phyloP scores from a whole-genome alignment of 1,140 invertebrate species.

The Cydia strobilella region DNA sequence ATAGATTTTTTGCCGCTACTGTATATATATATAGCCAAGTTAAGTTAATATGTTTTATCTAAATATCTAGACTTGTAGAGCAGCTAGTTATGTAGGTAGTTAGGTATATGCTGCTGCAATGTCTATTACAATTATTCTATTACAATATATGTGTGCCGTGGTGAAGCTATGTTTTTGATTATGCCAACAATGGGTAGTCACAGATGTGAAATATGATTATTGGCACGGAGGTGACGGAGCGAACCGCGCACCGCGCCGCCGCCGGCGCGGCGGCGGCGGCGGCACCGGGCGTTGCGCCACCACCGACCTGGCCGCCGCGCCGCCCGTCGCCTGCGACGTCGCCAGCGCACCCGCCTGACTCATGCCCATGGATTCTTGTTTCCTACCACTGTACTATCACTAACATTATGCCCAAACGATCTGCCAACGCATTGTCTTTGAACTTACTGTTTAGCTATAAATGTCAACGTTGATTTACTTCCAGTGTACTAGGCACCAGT shows the following conservation, averaged over 20 bases:
- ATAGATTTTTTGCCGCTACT: too few relatives aligned
- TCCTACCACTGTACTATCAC: conserved; percentile 60
- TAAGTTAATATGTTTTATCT: too few relatives aligned
- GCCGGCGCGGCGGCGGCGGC: conserved; percentile 53
- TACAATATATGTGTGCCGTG: background rate
- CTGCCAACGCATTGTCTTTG: conserved; percentile 77
- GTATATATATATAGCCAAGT: too few relatives aligned
- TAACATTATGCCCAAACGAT: conserved; percentile 74
- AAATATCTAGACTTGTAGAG: too few relatives aligned
- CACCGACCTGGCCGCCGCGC: conserved; percentile 41
- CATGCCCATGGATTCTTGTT: conserved; percentile 68
- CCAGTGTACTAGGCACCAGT: conserved; percentile 35
- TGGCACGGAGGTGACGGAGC: conserved; percentile 44
- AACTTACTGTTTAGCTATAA: conserved; percentile 71
- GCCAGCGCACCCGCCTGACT: conserved; percentile 52
- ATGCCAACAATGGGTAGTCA: conserved; percentile 34
- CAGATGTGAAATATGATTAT: conserved; percentile 30
- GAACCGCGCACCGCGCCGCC: conserved; percentile 44
- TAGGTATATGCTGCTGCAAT: too few relatives aligned
- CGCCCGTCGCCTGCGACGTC: conserved; percentile 22
- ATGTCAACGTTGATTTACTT: conserved; percentile 67
- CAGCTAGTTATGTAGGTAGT: too few relatives aligned
- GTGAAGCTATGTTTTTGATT: conserved; percentile 31
- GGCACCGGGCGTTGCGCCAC: conserved; percentile 48
- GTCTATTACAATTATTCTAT: too few relatives aligned